These are phyloP conservation scores for Octopus bimaculoides DNA, from an alignment of 1,140 invertebrate species.

Conservation along the genomic window DNA sequence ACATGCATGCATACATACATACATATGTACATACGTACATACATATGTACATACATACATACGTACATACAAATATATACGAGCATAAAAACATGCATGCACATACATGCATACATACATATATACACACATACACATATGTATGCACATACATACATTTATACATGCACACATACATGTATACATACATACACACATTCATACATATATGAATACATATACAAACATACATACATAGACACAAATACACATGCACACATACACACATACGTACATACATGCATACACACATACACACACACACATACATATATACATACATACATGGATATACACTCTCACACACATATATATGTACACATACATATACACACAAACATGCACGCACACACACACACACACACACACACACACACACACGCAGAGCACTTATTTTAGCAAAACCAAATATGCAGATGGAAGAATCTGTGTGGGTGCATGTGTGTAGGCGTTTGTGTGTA, in stretches of 20 bases:
- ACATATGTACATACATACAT: neutral
- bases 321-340: neutral
- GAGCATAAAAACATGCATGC: neutral
- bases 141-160: neutral
- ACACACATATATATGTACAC: neutral
- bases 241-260: neutral
- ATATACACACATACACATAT: neutral
- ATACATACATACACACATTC: neutral
- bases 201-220: neutral
- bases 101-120: neutral
- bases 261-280: neutral
- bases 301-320: neutral
- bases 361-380: neutral
- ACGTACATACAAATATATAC: neutral
- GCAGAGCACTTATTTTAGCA: no score
- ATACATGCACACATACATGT: neutral
- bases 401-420: no score
- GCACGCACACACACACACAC: no score
- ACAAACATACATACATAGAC: neutral
- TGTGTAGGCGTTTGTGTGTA: no score
- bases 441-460: no score
- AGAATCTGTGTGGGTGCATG: no score
- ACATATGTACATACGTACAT: neutral
- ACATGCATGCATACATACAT: neutral
- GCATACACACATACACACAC: neutral